A percentile compares a stretch with the other conserved stretches of the same genome.
Evolutionary conservation across 2,888 invertebrate genomes (phyloP).

Genomic region (Trissolcus brochymenae): DNA sequence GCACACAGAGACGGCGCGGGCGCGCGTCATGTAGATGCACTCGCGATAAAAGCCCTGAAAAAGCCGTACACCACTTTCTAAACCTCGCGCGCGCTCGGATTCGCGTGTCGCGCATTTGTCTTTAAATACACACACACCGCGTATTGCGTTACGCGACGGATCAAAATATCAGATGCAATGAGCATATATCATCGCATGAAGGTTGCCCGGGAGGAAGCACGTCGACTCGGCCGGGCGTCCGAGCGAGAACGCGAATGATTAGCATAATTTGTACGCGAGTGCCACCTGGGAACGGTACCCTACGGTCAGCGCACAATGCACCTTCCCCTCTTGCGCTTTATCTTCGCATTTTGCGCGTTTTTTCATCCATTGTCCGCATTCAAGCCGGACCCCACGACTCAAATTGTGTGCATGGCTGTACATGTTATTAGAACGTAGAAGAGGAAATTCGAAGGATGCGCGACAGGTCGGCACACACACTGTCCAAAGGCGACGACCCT

Average conservation of each 20-base stretch:
- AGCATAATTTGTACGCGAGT: slow-evolving; percentile 72
- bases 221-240: slow-evolving; percentile 10
- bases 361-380: slow-evolving; percentile 34
- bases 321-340: slow-evolving; percentile 47
- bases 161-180: slow-evolving; percentile 64
- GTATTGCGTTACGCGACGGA: slow-evolving; percentile 63
- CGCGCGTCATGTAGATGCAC: slow-evolving; percentile 40
- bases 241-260: slow-evolving; percentile 61
- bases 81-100: slow-evolving; percentile 23
- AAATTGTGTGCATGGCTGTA: slow-evolving; percentile 35
- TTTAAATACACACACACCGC: slow-evolving; percentile 19
- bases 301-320: slow-evolving; percentile 63
- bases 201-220: slow-evolving; percentile 23
- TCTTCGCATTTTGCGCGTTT: slow-evolving; percentile 48
- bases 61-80: slow-evolving; percentile 41
- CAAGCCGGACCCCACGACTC: slow-evolving; percentile 46
- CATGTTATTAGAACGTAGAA: slow-evolving; percentile 43
- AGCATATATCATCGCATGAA: slow-evolving; percentile 22
- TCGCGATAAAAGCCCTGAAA: slow-evolving; percentile 36
- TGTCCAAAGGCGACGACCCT: slow-evolving; percentile 67
- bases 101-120: slow-evolving; percentile 53
- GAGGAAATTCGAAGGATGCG: slow-evolving; percentile 43
- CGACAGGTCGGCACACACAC: slow-evolving; percentile 47
- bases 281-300: slow-evolving; percentile 69
- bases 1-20: slow-evolving; percentile 25